Percentiles rank a stretch among this genome's conserved stretches.
Conservation (phyloP, 2,113 vertebrate genomes). For the Melanocharis versteri region DNA sequence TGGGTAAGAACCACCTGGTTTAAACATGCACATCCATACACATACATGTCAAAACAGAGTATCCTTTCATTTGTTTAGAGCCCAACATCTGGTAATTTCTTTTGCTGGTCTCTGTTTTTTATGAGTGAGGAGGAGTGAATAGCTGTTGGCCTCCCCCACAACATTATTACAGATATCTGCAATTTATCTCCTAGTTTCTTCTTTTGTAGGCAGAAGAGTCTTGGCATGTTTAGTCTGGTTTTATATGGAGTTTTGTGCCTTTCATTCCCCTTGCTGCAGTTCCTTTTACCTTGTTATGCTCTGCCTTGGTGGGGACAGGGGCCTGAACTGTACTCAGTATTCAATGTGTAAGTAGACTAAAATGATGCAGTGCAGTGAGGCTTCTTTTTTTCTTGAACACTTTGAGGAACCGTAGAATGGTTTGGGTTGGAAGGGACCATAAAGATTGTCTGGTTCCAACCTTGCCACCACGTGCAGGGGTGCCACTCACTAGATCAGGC, state of each 20-base stretch:
- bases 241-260: background rate
- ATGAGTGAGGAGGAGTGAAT: background rate
- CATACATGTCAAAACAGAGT: background rate
- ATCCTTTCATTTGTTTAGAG: background rate
- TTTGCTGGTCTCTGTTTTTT: background rate
- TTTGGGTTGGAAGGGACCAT: background rate
- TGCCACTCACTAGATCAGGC: background rate
- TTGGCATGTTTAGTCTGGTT: background rate
- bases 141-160: background rate
- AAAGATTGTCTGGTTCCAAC: background rate
- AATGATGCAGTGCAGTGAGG: background rate
- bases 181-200: background rate
- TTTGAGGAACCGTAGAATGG: background rate
- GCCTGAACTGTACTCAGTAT: background rate
- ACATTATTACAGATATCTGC: background rate
- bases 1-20: background rate
- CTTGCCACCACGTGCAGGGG: no score
- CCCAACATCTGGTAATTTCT: background rate
- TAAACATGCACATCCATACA: background rate
- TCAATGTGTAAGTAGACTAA: background rate
- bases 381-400: background rate
- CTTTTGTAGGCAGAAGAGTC: background rate
- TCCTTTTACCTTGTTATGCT: background rate
- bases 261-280: background rate
- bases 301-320: background rate